Evolutionary conservation across 2,113 vertebrate genomes (phyloP), one percentile per base, ranked within the genome.

Genomic region (Prunella fulvescens): DNA sequence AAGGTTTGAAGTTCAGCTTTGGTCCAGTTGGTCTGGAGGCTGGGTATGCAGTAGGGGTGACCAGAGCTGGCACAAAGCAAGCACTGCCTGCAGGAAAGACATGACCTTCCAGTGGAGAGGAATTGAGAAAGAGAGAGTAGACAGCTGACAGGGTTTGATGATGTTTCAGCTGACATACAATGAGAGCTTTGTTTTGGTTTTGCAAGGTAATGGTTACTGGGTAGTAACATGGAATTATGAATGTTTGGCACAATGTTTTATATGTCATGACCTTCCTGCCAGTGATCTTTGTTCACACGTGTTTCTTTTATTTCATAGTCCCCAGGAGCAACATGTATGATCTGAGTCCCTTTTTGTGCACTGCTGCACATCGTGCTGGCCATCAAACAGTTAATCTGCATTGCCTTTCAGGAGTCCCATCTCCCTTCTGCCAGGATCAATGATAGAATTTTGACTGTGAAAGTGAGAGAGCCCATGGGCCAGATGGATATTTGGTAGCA

Each of bases 401-500:
- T 31, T 70, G n/a, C 11, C 24, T 93, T 80, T 80, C 58, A 57
- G 73, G 54, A 87, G 35, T 79, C 50, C 33, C 58, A 35, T 82
- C 92, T 85, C 62, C 70, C 70, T 91, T 60, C 84, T 80, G 66
- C 58, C 45, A 70, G 66, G 88, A 91, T 91, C 90, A 90, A 77
- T 92, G 87, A 89, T 73, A 82, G 90, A 91, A 92, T 89, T 93
- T 86, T 88, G 45, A 33, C 74, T 80, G 67, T 5, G 1, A 53
- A 84, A 92, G 70, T 1, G 11, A 90, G 47, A 1, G 19, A 95
- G 40, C 74, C 71, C 24, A 28, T 66, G 78, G 84, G 84, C 90
- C 90, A 91, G 81, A 82, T 93, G 81, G 94, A 54, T 85, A 70
- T 92, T 91, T 85, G 70, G 62, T 58, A 90, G 65, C 50, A 93